Evolutionary conservation across 2,888 invertebrate genomes (phyloP).

Genomic region (Xylota sylvarum): DNA sequence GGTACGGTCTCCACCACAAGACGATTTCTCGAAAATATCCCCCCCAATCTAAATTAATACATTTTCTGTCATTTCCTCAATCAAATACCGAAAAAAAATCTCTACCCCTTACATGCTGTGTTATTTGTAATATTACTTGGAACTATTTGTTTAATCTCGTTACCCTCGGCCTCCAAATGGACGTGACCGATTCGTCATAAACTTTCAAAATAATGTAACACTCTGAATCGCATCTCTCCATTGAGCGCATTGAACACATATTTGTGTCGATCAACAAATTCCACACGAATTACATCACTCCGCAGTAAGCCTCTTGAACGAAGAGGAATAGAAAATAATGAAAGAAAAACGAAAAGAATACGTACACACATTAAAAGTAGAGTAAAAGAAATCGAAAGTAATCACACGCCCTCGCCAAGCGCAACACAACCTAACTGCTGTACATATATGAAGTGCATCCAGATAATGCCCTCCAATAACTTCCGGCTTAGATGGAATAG

Average conservation of each 20-base stretch:
- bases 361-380: slow-evolving; percentile 48
- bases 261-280: slow-evolving; percentile 57
- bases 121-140: background rate
- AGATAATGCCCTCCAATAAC: slow-evolving; percentile 69
- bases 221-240: slow-evolving; percentile 34
- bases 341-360: slow-evolving; percentile 10
- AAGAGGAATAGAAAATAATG: background rate
- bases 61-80: background rate
- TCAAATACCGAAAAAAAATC: background rate
- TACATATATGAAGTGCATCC: slow-evolving; percentile 41
- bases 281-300: slow-evolving; percentile 53
- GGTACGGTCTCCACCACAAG: too few relatives aligned
- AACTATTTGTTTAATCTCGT: background rate
- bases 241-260: slow-evolving; percentile 41
- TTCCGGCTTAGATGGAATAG: slow-evolving; percentile 57
- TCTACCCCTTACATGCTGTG: background rate
- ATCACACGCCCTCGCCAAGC: slow-evolving; percentile 66
- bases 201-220: slow-evolving; percentile 41
- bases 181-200: slow-evolving; percentile 56
- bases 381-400: slow-evolving; percentile 73
- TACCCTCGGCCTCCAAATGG: background rate
- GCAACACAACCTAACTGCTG: background rate
- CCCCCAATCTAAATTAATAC: too few relatives aligned
- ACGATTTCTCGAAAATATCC: too few relatives aligned
- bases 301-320: background rate